Conservation (phyloP, 2,797 vertebrate species). For the Pampus argenteus region DNA sequence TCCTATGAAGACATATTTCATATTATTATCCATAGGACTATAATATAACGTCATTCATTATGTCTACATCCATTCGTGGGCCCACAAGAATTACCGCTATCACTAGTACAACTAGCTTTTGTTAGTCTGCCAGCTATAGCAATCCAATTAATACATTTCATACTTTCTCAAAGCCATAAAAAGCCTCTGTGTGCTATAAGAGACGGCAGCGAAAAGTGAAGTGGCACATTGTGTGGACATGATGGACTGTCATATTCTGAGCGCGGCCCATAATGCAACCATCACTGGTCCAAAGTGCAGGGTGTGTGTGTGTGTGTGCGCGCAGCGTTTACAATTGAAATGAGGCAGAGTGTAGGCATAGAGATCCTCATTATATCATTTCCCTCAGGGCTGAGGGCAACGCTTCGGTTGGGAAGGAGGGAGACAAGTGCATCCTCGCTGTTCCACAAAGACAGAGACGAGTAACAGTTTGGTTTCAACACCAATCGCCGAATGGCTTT, state of each 20-base stretch:
- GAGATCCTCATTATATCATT: conserved; percentile 84
- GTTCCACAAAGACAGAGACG: conserved; percentile 53
- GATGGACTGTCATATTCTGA: conserved; percentile 81
- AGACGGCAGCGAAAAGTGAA: conserved; percentile 47
- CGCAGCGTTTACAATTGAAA: conserved; percentile 86
- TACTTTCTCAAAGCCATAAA: conserved; percentile 8
- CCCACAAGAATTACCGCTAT: too few species aligned
- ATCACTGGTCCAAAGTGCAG: conserved; percentile 83
- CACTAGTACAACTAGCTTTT: not conserved
- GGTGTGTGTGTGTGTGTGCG: conserved; percentile 67
- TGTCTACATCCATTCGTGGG: too few species aligned
- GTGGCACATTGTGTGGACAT: conserved; percentile 60
- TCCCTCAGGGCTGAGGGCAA: conserved; percentile 80
- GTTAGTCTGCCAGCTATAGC: not conserved
- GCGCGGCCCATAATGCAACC: conserved; percentile 81
- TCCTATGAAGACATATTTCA: too few species aligned
- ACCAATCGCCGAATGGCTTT: conserved; percentile 69
- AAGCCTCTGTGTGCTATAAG: conserved; percentile 1
- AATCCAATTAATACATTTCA: conserved; percentile 1
- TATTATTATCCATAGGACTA: too few species aligned
- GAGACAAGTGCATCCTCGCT: conserved; percentile 68
- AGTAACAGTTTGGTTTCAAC: conserved; percentile 72
- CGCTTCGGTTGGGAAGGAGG: conserved; percentile 61
- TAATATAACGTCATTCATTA: too few species aligned
- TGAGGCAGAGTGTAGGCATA: conserved; percentile 82